These are phyloP conservation scores for Meriones unguiculatus DNA, from an alignment of 2,113 vertebrate species.

Conservation along the genomic window DNA sequence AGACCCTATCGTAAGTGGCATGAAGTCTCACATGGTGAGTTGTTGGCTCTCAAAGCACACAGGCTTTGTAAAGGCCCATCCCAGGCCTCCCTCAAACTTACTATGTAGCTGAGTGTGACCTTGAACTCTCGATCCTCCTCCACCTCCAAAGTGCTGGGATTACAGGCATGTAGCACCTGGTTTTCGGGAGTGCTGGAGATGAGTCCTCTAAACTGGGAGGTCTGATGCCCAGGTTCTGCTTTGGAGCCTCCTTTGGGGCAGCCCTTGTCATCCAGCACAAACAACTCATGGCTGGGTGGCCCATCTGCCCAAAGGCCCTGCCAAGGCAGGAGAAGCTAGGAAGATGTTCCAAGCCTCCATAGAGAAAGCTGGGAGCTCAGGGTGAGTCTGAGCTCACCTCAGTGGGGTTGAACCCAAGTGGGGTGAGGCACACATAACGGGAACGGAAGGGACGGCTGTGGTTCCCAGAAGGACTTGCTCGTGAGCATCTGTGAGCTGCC, in stretches of 20 bases:
- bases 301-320: background rate
- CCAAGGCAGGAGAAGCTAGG: no score
- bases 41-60: background rate
- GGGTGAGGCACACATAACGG: background rate
- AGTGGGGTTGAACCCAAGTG: no score
- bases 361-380: no score
- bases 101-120: background rate
- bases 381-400: no score
- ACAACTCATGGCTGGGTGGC: background rate
- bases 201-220: no score
- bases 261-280: background rate
- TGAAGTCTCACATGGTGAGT: background rate
- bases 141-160: background rate
- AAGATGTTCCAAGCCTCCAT: background rate
- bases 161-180: background rate
- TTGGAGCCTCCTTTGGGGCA: background rate
- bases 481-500: fast-evolving
- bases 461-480: background rate
- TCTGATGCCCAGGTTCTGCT: background rate
- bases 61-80: background rate
- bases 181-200: background rate
- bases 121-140: background rate
- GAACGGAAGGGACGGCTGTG: background rate
- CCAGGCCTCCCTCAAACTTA: background rate
- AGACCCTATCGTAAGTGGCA: no score